A percentile compares a stretch with the other conserved stretches of the same genome.
Evolutionary conservation across 1,140 invertebrate species (phyloP).

Genomic region (Anoplophora glabripennis): DNA sequence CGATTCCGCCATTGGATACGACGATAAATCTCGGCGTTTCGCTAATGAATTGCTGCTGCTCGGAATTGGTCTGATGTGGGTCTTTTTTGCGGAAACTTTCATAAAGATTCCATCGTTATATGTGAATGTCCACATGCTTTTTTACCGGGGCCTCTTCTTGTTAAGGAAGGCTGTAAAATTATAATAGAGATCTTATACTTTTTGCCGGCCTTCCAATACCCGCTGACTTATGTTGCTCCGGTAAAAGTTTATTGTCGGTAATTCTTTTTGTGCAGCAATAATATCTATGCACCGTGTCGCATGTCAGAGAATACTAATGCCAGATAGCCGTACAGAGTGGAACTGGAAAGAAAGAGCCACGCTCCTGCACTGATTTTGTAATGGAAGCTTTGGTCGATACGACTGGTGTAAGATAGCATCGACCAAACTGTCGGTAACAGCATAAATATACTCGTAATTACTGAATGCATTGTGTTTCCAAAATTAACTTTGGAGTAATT

Average conservation of each 20-base stretch:
- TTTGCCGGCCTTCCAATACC: slow-evolving; percentile 26
- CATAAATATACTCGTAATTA: background rate
- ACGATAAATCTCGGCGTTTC: slow-evolving; percentile 24
- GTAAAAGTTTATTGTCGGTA: slow-evolving; percentile 32
- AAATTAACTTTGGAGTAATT: too few species aligned
- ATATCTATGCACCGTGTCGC: slow-evolving; percentile 32
- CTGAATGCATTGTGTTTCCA: too few species aligned
- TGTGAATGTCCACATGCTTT: slow-evolving; percentile 27
- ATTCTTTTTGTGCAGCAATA: slow-evolving; percentile 27
- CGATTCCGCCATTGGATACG: background rate
- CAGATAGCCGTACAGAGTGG: background rate
- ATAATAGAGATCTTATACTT: slow-evolving; percentile 39
- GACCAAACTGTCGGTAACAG: slow-evolving; percentile 7
- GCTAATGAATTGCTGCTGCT: slow-evolving; percentile 35
- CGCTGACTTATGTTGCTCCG: slow-evolving; percentile 33
- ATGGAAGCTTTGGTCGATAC: slow-evolving; percentile 1
- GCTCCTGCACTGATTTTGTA: slow-evolving; percentile 11
- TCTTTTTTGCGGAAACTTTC: slow-evolving; percentile 33
- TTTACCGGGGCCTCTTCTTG: slow-evolving; percentile 29
- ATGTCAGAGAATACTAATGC: slow-evolving; percentile 29
- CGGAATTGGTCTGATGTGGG: slow-evolving; percentile 32
- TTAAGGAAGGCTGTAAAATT: slow-evolving; percentile 39
- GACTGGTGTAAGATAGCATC: slow-evolving; percentile 10
- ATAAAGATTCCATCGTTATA: slow-evolving; percentile 31
- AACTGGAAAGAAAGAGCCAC: background rate